A percentile compares a stretch with the other conserved stretches of the same genome.
Evolutionary conservation across 2,888 invertebrate genomes (phyloP).

Genomic region (Platycheirus rosarum): DNA sequence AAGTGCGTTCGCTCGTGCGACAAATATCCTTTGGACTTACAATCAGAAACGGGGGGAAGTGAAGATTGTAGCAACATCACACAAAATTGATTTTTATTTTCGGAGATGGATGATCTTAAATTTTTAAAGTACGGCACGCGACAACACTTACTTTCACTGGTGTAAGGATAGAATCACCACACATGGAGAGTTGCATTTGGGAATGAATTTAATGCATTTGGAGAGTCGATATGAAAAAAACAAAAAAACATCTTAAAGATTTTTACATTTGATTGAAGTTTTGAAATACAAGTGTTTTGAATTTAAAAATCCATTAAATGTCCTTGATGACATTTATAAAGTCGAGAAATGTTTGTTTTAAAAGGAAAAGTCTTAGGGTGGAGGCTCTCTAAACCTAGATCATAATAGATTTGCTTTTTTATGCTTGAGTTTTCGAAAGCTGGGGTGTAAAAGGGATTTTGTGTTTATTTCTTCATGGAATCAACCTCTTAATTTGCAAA

Average conservation of each 20-base stretch:
- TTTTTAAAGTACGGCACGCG: conserved; percentile 62
- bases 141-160: conserved; percentile 29
- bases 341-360: too few species aligned
- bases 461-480: too few species aligned
- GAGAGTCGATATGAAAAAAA: conserved; percentile 24
- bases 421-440: too few species aligned
- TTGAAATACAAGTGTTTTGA: too few species aligned
- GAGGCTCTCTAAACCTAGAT: too few species aligned
- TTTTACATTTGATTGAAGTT: not conserved
- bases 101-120: conserved; percentile 54
- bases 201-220: conserved; percentile 60
- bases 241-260: not conserved
- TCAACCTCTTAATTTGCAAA: too few species aligned
- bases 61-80: conserved; percentile 24
- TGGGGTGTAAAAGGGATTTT: too few species aligned
- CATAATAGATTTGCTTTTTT: too few species aligned
- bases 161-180: not conserved
- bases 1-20: conserved; percentile 72
- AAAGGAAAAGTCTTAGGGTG: too few species aligned
- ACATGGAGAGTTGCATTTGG: conserved; percentile 39
- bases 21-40: conserved; percentile 62
- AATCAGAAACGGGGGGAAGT: conserved; percentile 27
- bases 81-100: conserved; percentile 14
- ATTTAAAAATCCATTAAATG: too few species aligned
- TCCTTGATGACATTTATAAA: too few species aligned